A percentile compares a stretch with the other conserved stretches of the same genome.
These are phyloP conservation scores for Perccottus glenii DNA, from an alignment of 2,113 vertebrate genomes.

Conservation along the genomic window DNA sequence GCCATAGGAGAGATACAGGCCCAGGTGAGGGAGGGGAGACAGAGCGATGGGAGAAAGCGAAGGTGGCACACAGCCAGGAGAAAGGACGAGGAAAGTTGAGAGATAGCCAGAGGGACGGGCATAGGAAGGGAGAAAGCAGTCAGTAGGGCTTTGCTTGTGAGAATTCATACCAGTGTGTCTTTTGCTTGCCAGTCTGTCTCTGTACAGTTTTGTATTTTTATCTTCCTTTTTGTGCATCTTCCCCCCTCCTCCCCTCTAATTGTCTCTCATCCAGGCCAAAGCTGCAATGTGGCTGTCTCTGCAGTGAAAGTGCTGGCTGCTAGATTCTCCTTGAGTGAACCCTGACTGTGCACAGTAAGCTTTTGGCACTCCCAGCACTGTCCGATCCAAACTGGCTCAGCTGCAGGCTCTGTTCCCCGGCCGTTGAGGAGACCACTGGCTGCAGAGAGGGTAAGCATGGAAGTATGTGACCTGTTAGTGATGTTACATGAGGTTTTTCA, in stretches of 20 bases:
- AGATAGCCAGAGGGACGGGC: slow-evolving; percentile 51
- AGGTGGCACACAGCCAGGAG: slow-evolving; percentile 52
- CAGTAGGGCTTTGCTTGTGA: slow-evolving; percentile 11
- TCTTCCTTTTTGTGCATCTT: slow-evolving; percentile 14
- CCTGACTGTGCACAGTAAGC: slow-evolving; percentile 74
- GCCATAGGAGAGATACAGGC: neutral
- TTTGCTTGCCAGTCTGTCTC: slow-evolving; percentile 20
- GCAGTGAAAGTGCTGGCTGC: slow-evolving; percentile 72
- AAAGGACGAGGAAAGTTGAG: slow-evolving; percentile 74
- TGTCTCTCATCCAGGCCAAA: slow-evolving; percentile 48
- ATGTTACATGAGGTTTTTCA: neutral
- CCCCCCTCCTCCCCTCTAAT: slow-evolving; percentile 22
- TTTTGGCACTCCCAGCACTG: slow-evolving; percentile 56
- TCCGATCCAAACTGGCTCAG: slow-evolving; percentile 80
- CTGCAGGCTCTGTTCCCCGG: slow-evolving; percentile 54
- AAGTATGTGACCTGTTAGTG: slow-evolving; percentile 9
- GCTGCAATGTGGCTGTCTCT: slow-evolving; percentile 69
- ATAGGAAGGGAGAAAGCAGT: slow-evolving; percentile 37
- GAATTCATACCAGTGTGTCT: neutral
- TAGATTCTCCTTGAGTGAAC: slow-evolving; percentile 77
- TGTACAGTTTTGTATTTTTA: slow-evolving; percentile 9
- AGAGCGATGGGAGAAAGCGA: slow-evolving; percentile 19
- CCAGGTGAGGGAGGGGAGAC: slow-evolving; percentile 26
- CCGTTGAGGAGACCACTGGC: slow-evolving; percentile 44
- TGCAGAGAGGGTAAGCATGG: slow-evolving; percentile 57